Conservation (phyloP, 2,888 invertebrate genomes). For the Pelosia muscerda region DNA sequence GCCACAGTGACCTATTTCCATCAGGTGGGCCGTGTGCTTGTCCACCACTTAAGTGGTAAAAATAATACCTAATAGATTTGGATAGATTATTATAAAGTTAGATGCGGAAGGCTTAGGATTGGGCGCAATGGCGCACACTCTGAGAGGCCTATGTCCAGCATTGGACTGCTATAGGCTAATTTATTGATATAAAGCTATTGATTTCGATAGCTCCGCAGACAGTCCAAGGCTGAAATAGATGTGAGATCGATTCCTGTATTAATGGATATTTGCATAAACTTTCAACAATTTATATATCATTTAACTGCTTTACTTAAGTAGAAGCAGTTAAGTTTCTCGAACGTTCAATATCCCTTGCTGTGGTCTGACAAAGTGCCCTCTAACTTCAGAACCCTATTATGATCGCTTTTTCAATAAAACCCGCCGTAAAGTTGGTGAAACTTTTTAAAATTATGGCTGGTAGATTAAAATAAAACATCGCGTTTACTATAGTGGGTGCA, state of each 20-base stretch:
- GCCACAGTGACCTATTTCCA: too few relatives aligned
- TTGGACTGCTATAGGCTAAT: too few relatives aligned
- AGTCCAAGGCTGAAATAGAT: background rate
- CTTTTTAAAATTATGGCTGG: constrained; percentile 23
- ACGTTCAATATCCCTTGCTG: constrained; percentile 6
- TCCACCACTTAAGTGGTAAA: too few relatives aligned
- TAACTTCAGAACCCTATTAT: constrained; percentile 21
- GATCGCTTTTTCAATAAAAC: constrained; percentile 28
- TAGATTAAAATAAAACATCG: constrained; percentile 28
- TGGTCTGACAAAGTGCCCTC: constrained; percentile 16
- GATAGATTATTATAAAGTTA: background rate
- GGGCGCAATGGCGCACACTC: too few relatives aligned
- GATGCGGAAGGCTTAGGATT: too few relatives aligned
- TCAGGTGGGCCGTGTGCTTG: too few relatives aligned
- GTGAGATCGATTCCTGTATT: background rate
- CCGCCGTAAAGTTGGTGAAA: constrained; percentile 22
- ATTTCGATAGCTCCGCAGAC: too few relatives aligned
- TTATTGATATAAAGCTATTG: too few relatives aligned
- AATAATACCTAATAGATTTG: background rate
- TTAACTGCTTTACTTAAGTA: background rate
- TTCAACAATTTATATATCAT: background rate
- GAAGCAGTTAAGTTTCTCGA: background rate
- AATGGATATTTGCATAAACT: background rate
- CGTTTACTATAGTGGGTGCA: constrained; percentile 39
- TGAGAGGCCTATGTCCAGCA: too few relatives aligned